Conservation (phyloP, 1,140 invertebrate species). For the Globodera rostochiensis region DNA sequence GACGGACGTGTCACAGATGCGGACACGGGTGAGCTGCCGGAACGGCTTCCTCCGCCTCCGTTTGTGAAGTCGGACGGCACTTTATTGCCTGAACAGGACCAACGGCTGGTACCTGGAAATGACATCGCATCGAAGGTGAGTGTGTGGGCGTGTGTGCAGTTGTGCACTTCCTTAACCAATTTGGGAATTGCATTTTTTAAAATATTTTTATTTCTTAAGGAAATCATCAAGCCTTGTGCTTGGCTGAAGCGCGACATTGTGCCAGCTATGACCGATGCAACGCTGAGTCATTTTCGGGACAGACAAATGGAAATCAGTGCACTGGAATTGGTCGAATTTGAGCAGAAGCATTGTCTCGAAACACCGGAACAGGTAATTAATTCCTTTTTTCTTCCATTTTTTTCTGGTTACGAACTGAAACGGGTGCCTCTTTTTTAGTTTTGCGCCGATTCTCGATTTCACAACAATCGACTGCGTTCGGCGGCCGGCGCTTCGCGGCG, state of each 20-base stretch:
- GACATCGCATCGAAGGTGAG: conserved; percentile 19
- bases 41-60: conserved; percentile 27
- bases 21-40: conserved; percentile 33
- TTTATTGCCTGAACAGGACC: conserved; percentile 14
- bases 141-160: neutral
- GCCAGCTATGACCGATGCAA: conserved; percentile 1
- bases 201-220: conserved; percentile 1
- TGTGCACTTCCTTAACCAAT: too few species aligned
- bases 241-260: conserved; percentile 33
- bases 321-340: conserved; percentile 19
- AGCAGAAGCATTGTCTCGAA: neutral
- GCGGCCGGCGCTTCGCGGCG: neutral
- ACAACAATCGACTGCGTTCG: neutral
- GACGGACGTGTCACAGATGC: conserved; percentile 37
- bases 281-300: neutral
- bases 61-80: conserved; percentile 35
- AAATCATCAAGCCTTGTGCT: conserved; percentile 14
- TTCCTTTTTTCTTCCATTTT: neutral
- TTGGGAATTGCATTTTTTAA: too few species aligned
- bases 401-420: neutral
- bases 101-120: conserved; percentile 38
- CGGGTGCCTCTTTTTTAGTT: neutral
- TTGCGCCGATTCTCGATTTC: neutral
- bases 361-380: neutral
- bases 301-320: conserved; percentile 14